phyloP scores from a whole-genome alignment of 2,113 vertebrate genomes.

The Gymnobelideus leadbeateri region DNA sequence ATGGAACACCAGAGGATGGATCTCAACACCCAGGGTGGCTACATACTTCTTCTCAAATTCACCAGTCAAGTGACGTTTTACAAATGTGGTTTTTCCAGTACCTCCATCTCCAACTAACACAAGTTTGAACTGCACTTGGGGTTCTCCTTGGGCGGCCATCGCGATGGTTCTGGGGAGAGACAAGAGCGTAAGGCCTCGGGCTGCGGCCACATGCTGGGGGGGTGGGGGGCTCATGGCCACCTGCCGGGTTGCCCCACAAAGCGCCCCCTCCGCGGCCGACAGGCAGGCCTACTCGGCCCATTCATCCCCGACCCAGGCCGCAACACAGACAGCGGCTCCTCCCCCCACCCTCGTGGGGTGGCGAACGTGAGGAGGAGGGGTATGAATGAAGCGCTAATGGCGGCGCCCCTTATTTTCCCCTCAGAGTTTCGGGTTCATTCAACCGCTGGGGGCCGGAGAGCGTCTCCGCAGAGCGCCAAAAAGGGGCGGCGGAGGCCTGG shows the following conservation, averaged over 20 bases:
- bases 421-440: not conserved
- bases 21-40: no score
- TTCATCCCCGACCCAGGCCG: not conserved
- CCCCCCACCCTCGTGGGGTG: not conserved
- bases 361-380: constrained; percentile 12
- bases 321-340: not conserved
- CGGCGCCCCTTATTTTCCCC: not conserved
- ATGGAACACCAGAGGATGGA: no score
- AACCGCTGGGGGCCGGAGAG: not conserved
- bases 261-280: constrained; percentile 46
- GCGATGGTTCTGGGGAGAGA: constrained; percentile 73
- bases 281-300: constrained; percentile 4
- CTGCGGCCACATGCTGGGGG: not conserved
- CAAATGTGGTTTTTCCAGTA: no score
- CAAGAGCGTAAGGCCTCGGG: constrained; percentile 30
- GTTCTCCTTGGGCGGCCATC: no score
- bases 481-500: not conserved
- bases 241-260: constrained; percentile 41
- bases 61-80: no score
- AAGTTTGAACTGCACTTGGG: no score
- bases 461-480: not conserved
- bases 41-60: no score
- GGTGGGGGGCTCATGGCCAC: not conserved
- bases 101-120: no score
- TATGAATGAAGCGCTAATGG: constrained; percentile 18